phyloP scores from a whole-genome alignment of 2,888 invertebrate genomes.

The Congeria kusceri region DNA sequence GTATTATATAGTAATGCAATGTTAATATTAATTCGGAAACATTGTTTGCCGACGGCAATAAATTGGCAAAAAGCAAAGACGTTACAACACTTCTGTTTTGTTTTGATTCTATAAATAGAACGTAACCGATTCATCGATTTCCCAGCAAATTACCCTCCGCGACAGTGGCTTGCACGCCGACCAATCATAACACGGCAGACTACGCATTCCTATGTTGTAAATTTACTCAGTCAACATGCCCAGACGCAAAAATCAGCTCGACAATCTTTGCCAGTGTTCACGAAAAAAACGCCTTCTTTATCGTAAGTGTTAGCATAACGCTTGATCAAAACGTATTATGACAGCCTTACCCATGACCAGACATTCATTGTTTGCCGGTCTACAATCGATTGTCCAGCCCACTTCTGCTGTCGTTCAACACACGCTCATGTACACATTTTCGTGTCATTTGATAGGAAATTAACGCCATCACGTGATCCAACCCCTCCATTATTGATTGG shows the following conservation, averaged over 20 bases:
- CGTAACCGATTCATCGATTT: slow-evolving; percentile 55
- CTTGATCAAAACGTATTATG: too few relatives aligned
- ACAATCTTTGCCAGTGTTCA: too few relatives aligned
- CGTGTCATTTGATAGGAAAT: slow-evolving; percentile 71
- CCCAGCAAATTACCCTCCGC: slow-evolving; percentile 36
- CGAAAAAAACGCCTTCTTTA: too few relatives aligned
- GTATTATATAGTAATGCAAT: too few relatives aligned
- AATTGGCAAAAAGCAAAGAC: slow-evolving; percentile 2
- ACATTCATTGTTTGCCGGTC: slow-evolving; percentile 36
- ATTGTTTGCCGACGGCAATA: too few relatives aligned
- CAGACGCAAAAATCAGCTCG: too few relatives aligned
- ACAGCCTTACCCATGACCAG: slow-evolving; percentile 67
- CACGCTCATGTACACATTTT: slow-evolving; percentile 61
- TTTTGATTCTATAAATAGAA: slow-evolving; percentile 43
- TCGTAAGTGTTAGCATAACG: too few relatives aligned
- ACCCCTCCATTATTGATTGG: slow-evolving; percentile 62
- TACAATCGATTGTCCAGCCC: slow-evolving; percentile 63
- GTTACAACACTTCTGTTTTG: slow-evolving; percentile 15
- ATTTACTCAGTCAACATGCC: too few relatives aligned
- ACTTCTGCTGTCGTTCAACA: slow-evolving; percentile 55
- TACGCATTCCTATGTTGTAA: too few relatives aligned
- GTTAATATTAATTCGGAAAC: too few relatives aligned
- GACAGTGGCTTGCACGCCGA: not conserved
- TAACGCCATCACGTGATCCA: slow-evolving; percentile 66
- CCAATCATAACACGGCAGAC: too few relatives aligned